Evolutionary conservation across 2,113 vertebrate genomes (phyloP).

Genomic region (Mirounga angustirostris): DNA sequence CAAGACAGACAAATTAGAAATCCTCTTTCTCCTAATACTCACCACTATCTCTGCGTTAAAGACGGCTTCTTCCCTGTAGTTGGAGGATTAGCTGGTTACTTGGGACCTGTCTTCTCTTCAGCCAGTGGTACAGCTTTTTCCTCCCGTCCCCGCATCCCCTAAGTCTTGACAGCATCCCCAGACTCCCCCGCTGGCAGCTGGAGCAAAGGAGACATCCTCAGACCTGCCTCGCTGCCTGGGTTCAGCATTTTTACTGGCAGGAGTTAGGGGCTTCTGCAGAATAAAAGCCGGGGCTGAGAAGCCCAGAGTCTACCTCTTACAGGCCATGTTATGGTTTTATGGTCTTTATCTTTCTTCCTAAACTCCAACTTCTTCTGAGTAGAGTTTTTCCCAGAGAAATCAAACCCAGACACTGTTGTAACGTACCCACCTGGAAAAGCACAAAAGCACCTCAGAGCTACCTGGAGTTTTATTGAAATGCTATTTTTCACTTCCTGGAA

Average conservation of each 20-base stretch:
- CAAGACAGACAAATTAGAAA: conserved; percentile 73
- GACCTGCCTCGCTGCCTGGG: neutral
- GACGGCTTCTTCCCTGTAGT: neutral
- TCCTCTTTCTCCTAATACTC: neutral
- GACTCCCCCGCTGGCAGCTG: neutral
- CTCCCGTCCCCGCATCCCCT: neutral
- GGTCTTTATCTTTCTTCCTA: neutral
- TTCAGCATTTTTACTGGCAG: rapidly evolving
- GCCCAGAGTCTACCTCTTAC: neutral
- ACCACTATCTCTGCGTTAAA: neutral
- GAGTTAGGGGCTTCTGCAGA: neutral
- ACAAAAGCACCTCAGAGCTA: neutral
- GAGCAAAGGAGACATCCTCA: neutral
- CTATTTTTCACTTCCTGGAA: neutral
- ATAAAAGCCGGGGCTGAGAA: neutral
- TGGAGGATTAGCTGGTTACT: conserved; percentile 46
- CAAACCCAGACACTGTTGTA: neutral
- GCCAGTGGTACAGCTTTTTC: neutral
- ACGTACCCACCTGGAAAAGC: neutral
- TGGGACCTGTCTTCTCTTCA: conserved; percentile 60
- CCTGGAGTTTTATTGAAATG: neutral
- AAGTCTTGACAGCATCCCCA: neutral
- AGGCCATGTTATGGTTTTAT: neutral
- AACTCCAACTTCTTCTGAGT: neutral
- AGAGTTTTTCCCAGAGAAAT: neutral